Percentiles rank a stretch among this genome's conserved stretches.
These are phyloP conservation scores for Microtus oregoni DNA, from an alignment of 2,113 vertebrate species.

Conservation along the genomic window DNA sequence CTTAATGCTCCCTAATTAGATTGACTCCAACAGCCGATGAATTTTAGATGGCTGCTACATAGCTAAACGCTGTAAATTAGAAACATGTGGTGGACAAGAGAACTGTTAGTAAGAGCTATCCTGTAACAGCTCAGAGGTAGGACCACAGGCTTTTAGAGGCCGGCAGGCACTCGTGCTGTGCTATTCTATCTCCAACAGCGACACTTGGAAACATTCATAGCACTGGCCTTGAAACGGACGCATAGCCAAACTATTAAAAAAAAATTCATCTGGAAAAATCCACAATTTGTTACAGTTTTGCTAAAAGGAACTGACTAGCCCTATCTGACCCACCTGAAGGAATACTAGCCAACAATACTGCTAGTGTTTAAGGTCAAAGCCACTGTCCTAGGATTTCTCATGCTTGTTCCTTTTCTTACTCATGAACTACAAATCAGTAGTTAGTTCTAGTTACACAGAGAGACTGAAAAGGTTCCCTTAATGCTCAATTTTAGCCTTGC, in stretches of 20 bases:
- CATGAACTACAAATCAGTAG: background rate
- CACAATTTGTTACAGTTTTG: background rate
- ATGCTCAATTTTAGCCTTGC: background rate
- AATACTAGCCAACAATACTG: background rate
- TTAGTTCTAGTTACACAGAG: background rate
- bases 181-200: background rate
- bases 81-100: background rate
- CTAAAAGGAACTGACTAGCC: background rate
- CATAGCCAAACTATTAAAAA: background rate
- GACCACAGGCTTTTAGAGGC: background rate
- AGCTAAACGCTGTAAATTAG: background rate
- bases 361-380: background rate
- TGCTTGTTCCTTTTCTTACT: background rate
- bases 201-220: background rate
- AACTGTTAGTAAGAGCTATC: background rate
- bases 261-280: background rate
- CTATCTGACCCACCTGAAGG: background rate
- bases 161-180: background rate
- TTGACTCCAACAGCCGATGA: background rate
- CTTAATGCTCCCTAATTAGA: background rate
- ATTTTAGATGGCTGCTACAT: no score
- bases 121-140: background rate
- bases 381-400: background rate
- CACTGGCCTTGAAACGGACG: background rate
- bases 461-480: background rate